Conservation (phyloP, 2,888 invertebrate species). For the Punctoribates punctum region DNA sequence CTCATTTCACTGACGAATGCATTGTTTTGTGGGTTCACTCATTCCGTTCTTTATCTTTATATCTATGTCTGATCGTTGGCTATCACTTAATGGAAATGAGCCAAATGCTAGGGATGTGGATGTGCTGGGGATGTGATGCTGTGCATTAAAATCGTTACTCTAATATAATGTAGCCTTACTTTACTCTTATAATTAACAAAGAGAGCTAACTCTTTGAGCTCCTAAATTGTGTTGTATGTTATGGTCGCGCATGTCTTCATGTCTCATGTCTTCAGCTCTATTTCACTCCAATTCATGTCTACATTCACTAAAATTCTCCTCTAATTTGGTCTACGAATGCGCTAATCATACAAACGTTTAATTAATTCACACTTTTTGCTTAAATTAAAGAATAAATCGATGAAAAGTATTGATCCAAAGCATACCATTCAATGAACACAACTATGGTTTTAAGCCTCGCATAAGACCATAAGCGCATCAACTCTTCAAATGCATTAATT, state of each 20-base stretch:
- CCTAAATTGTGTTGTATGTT: not conserved
- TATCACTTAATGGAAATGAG: slow-evolving; percentile 20
- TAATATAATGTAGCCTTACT: slow-evolving; percentile 17
- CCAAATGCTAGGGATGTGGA: slow-evolving; percentile 14
- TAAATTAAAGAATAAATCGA: not conserved
- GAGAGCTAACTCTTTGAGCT: slow-evolving; percentile 23
- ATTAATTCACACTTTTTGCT: not conserved
- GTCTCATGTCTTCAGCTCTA: not conserved
- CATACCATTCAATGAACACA: not conserved
- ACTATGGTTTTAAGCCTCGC: not conserved
- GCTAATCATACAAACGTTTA: slow-evolving; percentile 12
- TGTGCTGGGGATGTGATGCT: slow-evolving; percentile 1
- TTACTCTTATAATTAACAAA: slow-evolving; percentile 30
- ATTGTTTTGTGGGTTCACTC: not conserved
- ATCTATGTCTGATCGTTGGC: not conserved
- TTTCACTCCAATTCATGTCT: not conserved
- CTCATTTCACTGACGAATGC: not conserved
- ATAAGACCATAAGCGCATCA: not conserved
- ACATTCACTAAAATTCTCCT: not conserved
- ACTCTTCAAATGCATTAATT: slow-evolving; percentile 5
- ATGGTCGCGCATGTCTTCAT: not conserved
- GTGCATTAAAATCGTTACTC: slow-evolving; percentile 27
- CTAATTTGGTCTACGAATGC: slow-evolving; percentile 18
- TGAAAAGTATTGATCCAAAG: not conserved
- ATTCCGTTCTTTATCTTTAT: not conserved